Percentiles rank a stretch among this genome's conserved stretches.
Conservation (phyloP, 2,888 invertebrate genomes). For the Eristalis intricaria region DNA sequence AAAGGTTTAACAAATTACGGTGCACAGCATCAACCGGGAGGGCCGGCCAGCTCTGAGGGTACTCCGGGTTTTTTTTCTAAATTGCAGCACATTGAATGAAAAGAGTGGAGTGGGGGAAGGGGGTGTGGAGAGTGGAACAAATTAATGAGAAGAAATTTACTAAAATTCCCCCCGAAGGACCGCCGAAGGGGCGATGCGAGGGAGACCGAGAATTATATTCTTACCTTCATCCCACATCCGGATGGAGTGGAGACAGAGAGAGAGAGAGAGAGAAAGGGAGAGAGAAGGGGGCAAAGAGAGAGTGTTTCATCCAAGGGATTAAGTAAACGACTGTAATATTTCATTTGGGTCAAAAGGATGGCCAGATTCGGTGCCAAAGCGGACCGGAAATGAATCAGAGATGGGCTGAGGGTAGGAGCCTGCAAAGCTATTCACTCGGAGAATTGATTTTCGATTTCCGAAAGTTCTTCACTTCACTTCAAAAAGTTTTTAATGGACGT, state of each 20-base stretch:
- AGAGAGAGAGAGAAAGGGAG: neutral
- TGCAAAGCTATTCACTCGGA: constrained; percentile 41
- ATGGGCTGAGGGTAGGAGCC: neutral
- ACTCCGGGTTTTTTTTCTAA: constrained; percentile 28
- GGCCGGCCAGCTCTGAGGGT: constrained; percentile 24
- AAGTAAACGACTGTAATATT: constrained; percentile 67
- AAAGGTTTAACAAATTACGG: constrained; percentile 71
- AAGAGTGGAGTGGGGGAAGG: constrained; percentile 24
- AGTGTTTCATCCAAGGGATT: constrained; percentile 47
- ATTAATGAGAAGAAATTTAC: constrained; percentile 71
- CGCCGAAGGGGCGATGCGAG: neutral
- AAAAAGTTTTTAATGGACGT: constrained; percentile 63
- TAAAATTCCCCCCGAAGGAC: constrained; percentile 37
- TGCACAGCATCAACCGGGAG: constrained; percentile 4
- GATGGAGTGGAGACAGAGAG: constrained; percentile 4
- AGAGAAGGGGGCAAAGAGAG: neutral
- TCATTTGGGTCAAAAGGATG: constrained; percentile 67
- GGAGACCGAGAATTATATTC: constrained; percentile 47
- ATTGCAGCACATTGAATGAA: constrained; percentile 46
- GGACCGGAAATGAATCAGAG: neutral
- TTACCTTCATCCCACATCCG: constrained; percentile 34
- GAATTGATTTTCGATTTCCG: constrained; percentile 71
- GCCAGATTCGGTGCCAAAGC: constrained; percentile 2
- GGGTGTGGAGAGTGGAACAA: constrained; percentile 36
- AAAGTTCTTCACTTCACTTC: constrained; percentile 58